These are phyloP conservation scores for Ormyrus labotus DNA, from an alignment of 2,888 invertebrate species.

Conservation along the genomic window DNA sequence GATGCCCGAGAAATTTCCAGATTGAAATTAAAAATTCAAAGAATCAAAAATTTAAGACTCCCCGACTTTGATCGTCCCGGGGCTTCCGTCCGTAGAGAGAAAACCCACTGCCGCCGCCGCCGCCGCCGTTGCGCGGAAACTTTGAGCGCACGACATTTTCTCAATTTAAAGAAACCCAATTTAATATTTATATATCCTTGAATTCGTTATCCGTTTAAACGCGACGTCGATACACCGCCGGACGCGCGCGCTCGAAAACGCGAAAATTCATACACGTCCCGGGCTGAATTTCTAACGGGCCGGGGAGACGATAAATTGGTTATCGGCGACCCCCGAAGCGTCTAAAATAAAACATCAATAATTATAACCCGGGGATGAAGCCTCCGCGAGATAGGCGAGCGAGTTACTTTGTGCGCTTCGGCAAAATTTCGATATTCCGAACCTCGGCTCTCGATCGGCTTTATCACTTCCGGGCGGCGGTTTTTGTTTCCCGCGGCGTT, in stretches of 20 bases:
- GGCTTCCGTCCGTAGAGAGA: conserved; percentile 15
- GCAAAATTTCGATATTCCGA: conserved; percentile 13
- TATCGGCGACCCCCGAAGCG: conserved; percentile 25
- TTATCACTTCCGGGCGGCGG: conserved; percentile 26
- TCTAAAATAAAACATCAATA: conserved; percentile 47
- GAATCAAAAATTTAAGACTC: conserved; percentile 54
- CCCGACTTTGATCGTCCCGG: conserved; percentile 3
- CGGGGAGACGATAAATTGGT: conserved; percentile 25
- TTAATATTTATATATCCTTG: conserved; percentile 36
- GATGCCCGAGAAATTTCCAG: conserved; percentile 52
- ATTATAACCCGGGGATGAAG: conserved; percentile 11
- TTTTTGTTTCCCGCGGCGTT: not conserved
- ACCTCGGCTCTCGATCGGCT: not conserved
- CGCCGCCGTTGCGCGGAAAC: not conserved
- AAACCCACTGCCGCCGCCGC: not conserved
- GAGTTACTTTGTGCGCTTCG: not conserved
- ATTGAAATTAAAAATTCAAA: conserved; percentile 58
- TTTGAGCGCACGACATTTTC: conserved; percentile 30
- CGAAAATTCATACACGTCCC: conserved; percentile 20
- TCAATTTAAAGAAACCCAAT: conserved; percentile 34
- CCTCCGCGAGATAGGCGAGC: not conserved
- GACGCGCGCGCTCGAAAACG: conserved; percentile 7
- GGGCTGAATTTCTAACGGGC: not conserved
- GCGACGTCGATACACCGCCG: conserved; percentile 18
- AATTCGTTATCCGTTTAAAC: conserved; percentile 28